Conservation (phyloP, 1,140 invertebrate species). For the Plodia interpunctella region DNA sequence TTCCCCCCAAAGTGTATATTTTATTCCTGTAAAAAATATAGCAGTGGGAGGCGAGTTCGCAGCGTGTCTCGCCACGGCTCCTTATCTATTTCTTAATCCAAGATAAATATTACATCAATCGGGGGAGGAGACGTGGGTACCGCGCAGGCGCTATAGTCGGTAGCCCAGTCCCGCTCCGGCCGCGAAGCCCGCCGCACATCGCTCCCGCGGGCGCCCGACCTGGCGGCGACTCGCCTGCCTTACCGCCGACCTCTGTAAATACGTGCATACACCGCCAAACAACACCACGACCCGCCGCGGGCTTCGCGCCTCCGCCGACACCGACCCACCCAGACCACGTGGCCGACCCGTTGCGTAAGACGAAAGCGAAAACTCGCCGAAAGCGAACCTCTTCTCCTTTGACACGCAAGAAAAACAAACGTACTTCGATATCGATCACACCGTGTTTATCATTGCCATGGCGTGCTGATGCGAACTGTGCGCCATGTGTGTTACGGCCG, state of each 20-base stretch:
- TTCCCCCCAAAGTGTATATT: neutral
- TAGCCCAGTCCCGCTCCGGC: conserved; percentile 66
- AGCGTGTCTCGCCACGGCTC: conserved; percentile 42
- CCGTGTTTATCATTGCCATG: conserved; percentile 44
- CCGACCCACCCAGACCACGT: conserved; percentile 36
- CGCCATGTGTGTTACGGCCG: conserved; percentile 26
- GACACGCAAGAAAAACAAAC: conserved; percentile 58
- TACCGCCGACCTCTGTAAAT: conserved; percentile 35
- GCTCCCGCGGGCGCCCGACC: conserved; percentile 48
- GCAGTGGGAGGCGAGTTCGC: conserved; percentile 23
- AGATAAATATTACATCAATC: conserved; percentile 76
- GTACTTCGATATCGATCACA: conserved; percentile 49
- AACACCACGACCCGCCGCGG: conserved; percentile 5
- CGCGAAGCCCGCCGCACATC: conserved; percentile 60
- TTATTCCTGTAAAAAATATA: neutral
- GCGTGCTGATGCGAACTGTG: conserved; percentile 20
- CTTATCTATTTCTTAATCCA: conserved; percentile 73
- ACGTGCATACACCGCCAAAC: conserved; percentile 22
- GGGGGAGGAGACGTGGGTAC: conserved; percentile 38
- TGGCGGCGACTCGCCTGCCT: conserved; percentile 60
- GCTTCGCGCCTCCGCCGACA: conserved; percentile 21
- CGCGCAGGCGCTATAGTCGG: conserved; percentile 48
- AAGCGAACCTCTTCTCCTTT: conserved; percentile 63
- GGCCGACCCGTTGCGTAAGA: conserved; percentile 58
- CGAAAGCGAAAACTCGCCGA: conserved; percentile 31